These are phyloP conservation scores for Amphiura filiformis DNA, from an alignment of 35 echinoderm and acorn worm genomes.

Conservation along the genomic window DNA sequence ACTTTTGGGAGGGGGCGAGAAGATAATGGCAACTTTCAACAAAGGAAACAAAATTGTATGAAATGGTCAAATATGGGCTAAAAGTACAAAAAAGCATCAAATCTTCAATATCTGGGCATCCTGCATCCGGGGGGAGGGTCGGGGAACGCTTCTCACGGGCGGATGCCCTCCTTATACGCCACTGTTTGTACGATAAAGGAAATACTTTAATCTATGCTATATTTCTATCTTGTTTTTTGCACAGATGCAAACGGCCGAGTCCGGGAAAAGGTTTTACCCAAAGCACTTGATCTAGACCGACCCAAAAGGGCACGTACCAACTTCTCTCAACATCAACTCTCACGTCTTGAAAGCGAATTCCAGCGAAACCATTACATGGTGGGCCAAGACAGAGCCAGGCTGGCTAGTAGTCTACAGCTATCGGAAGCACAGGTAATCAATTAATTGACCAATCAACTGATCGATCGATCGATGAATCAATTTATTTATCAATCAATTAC, in stretches of 20 bases:
- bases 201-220: too few relatives aligned
- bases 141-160: too few relatives aligned
- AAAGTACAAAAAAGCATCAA: too few relatives aligned
- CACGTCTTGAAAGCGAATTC: conserved; percentile 82
- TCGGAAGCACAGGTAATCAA: conserved; percentile 70
- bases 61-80: too few relatives aligned
- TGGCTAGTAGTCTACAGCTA: conserved; percentile 69
- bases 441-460: too few relatives aligned
- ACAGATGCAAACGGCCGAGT: conserved; percentile 40
- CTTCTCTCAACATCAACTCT: conserved; percentile 77
- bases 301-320: conserved; percentile 80
- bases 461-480: not conserved
- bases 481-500: not conserved
- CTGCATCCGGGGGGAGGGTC: too few relatives aligned
- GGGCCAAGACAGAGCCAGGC: conserved; percentile 56
- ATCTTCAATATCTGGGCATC: too few relatives aligned
- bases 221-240: not conserved
- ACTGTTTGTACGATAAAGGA: too few relatives aligned
- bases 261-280: conserved; percentile 56
- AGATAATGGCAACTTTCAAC: too few relatives aligned
- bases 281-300: conserved; percentile 59
- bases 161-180: too few relatives aligned
- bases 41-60: too few relatives aligned
- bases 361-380: conserved; percentile 90
- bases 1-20: too few relatives aligned